These are phyloP conservation scores for Loxodonta africana DNA, from an alignment of 2,113 vertebrate genomes.

Conservation along the genomic window DNA sequence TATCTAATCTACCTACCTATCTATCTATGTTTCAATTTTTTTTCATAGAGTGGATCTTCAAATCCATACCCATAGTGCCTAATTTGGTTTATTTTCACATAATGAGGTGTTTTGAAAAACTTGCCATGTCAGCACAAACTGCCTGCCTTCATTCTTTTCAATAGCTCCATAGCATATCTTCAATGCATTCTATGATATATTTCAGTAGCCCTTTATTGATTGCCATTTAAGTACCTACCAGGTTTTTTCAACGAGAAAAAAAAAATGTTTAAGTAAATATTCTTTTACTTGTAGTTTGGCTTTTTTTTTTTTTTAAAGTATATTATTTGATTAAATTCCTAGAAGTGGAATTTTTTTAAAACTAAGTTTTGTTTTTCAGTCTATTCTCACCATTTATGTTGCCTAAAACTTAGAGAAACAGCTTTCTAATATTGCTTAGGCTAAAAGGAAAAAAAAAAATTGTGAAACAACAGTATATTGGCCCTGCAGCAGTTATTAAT, in stretches of 20 bases:
- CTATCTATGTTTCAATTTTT: not conserved
- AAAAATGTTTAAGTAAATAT: not conserved
- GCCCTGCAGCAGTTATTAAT: not conserved
- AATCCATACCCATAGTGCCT: not conserved
- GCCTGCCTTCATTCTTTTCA: not conserved
- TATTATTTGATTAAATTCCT: not conserved
- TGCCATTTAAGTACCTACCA: not conserved
- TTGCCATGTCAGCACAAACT: not conserved
- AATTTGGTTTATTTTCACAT: not conserved
- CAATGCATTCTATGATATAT: not conserved
- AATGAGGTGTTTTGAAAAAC: conserved; percentile 3
- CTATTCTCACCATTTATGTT: not conserved
- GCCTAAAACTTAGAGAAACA: not conserved
- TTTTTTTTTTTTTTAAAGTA: not conserved
- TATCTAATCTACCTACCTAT: not conserved
- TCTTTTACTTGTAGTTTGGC: not conserved
- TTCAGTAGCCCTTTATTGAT: not conserved
- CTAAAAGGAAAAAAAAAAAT: not conserved
- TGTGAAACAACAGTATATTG: not conserved
- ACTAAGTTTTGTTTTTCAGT: not conserved
- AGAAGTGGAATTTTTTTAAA: conserved; percentile 31
- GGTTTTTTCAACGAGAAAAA: not conserved
- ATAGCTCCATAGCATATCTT: not conserved
- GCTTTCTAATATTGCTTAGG: not conserved
- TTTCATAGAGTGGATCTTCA: not conserved